A percentile compares a stretch with the other conserved stretches of the same genome.
phyloP scores from a whole-genome alignment of 2,113 vertebrate species.

The Ursus arctos region DNA sequence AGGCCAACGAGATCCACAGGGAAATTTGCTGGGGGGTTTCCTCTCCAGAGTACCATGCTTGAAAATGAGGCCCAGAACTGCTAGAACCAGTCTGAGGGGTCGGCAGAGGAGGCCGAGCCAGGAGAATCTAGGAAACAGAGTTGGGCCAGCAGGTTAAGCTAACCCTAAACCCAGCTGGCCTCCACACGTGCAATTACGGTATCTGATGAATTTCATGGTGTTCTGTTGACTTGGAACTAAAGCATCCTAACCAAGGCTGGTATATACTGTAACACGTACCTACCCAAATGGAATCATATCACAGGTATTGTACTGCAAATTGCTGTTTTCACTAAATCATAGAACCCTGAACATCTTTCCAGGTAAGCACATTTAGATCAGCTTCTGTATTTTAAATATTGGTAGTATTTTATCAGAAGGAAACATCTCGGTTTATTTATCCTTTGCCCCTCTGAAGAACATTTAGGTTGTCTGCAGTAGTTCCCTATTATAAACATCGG shows the following conservation, averaged over 20 bases:
- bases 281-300: not conserved
- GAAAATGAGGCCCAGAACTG: not conserved
- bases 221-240: constrained; percentile 26
- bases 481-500: not conserved
- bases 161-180: not conserved
- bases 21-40: not conserved
- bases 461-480: not conserved
- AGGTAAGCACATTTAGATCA: not conserved
- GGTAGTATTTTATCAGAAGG: not conserved
- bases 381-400: constrained; percentile 34
- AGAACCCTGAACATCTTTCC: not conserved
- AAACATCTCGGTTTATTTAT: constrained; percentile 31
- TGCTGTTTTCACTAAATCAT: constrained; percentile 1
- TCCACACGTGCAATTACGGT: not conserved
- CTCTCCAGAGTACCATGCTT: not conserved
- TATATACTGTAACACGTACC: not conserved
- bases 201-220: not conserved
- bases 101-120: not conserved
- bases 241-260: not conserved
- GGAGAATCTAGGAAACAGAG: constrained; percentile 6
- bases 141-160: not conserved
- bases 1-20: not conserved
- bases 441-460: not conserved
- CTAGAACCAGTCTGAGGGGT: not conserved
- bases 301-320: not conserved